Percentiles rank a stretch among this genome's conserved stretches.
Conservation (phyloP, 2,797 vertebrate species). For the Periophthalmus magnuspinnatus region DNA sequence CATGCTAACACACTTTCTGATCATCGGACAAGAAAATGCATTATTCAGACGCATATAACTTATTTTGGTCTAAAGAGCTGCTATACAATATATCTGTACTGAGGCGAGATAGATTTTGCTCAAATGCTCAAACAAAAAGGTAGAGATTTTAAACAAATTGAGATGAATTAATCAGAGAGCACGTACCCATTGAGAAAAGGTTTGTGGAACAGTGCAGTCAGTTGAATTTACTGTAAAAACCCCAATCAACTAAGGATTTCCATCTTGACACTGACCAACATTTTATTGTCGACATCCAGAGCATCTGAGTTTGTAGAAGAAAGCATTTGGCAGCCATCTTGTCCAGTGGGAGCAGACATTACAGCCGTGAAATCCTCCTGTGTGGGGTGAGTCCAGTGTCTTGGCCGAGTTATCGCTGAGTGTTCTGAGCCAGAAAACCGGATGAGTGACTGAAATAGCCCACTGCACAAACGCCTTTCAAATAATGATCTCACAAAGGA, state of each 20-base stretch:
- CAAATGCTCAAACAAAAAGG: too few species aligned
- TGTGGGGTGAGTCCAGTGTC: slow-evolving; percentile 24
- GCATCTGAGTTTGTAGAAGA: slow-evolving; percentile 34
- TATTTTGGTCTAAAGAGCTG: too few species aligned
- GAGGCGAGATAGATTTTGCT: too few species aligned
- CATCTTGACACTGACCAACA: slow-evolving; percentile 22
- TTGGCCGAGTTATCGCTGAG: slow-evolving; percentile 27
- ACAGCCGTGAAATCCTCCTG: slow-evolving; percentile 27
- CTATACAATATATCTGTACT: too few species aligned
- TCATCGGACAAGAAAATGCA: too few species aligned
- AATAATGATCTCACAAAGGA: slow-evolving; percentile 34
- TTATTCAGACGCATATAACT: too few species aligned
- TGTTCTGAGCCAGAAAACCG: slow-evolving; percentile 30
- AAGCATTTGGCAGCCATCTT: slow-evolving; percentile 29
- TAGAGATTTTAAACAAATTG: neutral
- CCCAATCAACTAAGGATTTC: neutral
- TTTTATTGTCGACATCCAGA: slow-evolving; percentile 12
- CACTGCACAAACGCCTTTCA: slow-evolving; percentile 46
- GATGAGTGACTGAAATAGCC: slow-evolving; percentile 43
- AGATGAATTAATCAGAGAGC: neutral
- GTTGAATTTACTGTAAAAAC: neutral
- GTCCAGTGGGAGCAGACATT: slow-evolving; percentile 32
- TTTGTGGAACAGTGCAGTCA: neutral
- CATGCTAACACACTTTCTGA: too few species aligned
- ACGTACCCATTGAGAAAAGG: neutral